A percentile compares a stretch with the other conserved stretches of the same genome.
phyloP scores from a whole-genome alignment of 1,140 invertebrate species.

The Ceratoteleas bidentatus region DNA sequence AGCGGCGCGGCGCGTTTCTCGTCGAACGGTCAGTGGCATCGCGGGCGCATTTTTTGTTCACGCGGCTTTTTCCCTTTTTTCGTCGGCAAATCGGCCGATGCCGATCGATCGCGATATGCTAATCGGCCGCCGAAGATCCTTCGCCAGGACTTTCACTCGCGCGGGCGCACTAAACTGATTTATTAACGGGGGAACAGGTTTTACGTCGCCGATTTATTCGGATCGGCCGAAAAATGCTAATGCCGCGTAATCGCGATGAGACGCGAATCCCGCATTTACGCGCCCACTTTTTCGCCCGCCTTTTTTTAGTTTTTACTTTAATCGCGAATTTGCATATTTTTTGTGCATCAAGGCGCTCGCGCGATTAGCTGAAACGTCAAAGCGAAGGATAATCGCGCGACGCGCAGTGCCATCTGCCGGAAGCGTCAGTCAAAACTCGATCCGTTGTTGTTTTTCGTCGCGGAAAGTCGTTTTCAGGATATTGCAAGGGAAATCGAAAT shows the following conservation, averaged over 20 bases:
- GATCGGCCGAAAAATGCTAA: slow-evolving; percentile 25
- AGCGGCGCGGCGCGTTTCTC: slow-evolving; percentile 27
- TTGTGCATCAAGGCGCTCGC: too few relatives aligned
- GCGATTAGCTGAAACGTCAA: too few relatives aligned
- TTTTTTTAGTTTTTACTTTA: too few relatives aligned
- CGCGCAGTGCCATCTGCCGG: too few relatives aligned
- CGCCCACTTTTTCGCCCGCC: too few relatives aligned
- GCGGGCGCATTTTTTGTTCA: slow-evolving; percentile 11
- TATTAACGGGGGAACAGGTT: slow-evolving; percentile 47
- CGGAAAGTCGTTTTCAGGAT: slow-evolving; percentile 23
- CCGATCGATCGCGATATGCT: slow-evolving; percentile 28
- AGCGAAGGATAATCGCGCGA: too few relatives aligned
- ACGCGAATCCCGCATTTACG: not conserved
- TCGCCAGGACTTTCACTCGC: slow-evolving; percentile 33
- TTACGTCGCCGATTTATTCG: slow-evolving; percentile 27
- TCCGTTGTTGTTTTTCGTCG: not conserved
- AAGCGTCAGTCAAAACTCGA: too few relatives aligned
- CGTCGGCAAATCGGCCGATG: slow-evolving; percentile 1
- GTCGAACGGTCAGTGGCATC: slow-evolving; percentile 21
- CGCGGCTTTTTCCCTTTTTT: slow-evolving; percentile 2
- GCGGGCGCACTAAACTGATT: slow-evolving; percentile 20
- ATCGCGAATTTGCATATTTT: too few relatives aligned
- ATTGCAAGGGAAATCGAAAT: slow-evolving; percentile 40
- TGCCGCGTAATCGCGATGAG: not conserved
- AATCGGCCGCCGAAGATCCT: slow-evolving; percentile 30